Conservation (phyloP, 2,888 invertebrate species). For the Nudaria mundana region DNA sequence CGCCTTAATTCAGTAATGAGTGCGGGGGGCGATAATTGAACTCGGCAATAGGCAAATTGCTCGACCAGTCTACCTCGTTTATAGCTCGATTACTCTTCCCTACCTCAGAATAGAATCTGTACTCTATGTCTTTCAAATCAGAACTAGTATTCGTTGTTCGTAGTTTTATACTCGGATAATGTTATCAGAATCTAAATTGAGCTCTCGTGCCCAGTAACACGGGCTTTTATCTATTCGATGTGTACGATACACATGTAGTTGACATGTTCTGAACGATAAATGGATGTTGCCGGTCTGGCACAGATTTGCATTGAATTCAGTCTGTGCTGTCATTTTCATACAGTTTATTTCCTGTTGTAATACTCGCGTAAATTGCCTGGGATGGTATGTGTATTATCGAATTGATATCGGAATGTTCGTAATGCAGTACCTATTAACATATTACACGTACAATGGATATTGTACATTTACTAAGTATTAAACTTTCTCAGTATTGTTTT, state of each 20-base stretch:
- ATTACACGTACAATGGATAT: no score
- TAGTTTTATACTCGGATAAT: constrained; percentile 32
- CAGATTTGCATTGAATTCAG: constrained; percentile 69
- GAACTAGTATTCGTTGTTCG: constrained; percentile 36
- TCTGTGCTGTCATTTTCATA: constrained; percentile 59
- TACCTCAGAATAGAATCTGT: constrained; percentile 29
- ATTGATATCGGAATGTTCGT: no score
- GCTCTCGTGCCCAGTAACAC: constrained; percentile 49
- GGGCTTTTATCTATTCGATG: constrained; percentile 46
- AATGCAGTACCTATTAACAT: no score
- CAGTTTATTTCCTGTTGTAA: constrained; percentile 54
- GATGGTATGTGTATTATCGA: constrained; percentile 43
- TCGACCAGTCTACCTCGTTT: constrained; percentile 56
- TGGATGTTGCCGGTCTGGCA: constrained; percentile 51
- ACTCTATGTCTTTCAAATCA: constrained; percentile 41
- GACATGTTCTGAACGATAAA: constrained; percentile 53
- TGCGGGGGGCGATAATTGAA: constrained; percentile 80
- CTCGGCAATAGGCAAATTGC: constrained; percentile 79
- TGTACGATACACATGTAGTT: constrained; percentile 38
- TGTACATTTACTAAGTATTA: no score
- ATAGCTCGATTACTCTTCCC: constrained; percentile 41
- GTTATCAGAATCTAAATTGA: constrained; percentile 54
- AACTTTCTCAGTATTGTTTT: no score
- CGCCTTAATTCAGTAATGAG: constrained; percentile 78
- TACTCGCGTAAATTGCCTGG: constrained; percentile 50